Percentiles rank a stretch among this genome's conserved stretches.
Conservation (phyloP, 92 coral and sea anemone genomes). For the Pocillopora grandis region DNA sequence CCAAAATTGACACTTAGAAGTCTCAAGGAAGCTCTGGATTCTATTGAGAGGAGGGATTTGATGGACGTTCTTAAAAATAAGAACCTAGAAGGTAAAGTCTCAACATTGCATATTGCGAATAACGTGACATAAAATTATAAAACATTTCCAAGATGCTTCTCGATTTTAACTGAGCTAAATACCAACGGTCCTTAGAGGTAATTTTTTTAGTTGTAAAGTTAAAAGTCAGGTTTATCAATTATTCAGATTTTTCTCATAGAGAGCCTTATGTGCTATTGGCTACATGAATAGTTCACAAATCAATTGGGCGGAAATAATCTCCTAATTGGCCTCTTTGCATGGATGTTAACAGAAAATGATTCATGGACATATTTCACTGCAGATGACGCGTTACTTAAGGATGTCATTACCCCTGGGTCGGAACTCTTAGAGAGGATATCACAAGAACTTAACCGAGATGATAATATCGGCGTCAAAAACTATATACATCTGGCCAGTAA, state of each 20-base stretch:
- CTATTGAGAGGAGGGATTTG: not conserved
- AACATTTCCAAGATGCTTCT: no score
- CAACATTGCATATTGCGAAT: no score
- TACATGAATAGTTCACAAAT: no score
- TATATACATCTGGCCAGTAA: not conserved
- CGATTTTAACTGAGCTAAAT: no score
- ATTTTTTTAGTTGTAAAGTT: no score
- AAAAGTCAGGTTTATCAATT: no score
- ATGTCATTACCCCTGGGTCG: not conserved
- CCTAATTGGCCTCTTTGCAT: no score
- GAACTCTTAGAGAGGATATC: not conserved
- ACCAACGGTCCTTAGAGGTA: no score
- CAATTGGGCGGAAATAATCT: no score
- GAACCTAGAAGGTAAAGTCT: not conserved
- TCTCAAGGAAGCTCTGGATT: not conserved
- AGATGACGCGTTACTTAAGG: not conserved
- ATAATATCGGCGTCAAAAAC: not conserved
- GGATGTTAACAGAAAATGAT: not conserved
- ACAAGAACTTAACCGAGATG: not conserved
- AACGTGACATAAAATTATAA: no score
- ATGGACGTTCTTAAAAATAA: not conserved
- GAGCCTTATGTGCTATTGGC: no score
- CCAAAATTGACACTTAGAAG: conserved; percentile 5
- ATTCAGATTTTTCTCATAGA: no score
- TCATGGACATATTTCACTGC: not conserved